phyloP scores from a whole-genome alignment of 2,113 vertebrate species.

The Mola mola region DNA sequence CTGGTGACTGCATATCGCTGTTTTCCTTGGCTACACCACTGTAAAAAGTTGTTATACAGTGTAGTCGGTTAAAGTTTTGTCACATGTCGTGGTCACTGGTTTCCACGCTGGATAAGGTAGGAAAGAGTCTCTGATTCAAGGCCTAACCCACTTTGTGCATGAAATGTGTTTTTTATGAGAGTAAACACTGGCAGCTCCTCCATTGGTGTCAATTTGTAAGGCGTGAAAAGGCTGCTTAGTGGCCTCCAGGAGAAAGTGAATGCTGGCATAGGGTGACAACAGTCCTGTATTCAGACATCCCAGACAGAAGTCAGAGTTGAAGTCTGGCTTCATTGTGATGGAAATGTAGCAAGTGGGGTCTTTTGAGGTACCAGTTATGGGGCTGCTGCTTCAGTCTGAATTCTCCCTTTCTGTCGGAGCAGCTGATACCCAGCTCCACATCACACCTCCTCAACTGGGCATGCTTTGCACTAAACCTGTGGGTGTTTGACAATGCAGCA shows the following conservation, averaged over 20 bases:
- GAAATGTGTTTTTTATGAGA: conserved; percentile 57
- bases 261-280: conserved; percentile 66
- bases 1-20: conserved; percentile 35
- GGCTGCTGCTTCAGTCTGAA: conserved; percentile 54
- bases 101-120: conserved; percentile 14
- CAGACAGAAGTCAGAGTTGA: conserved; percentile 82
- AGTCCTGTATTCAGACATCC: conserved; percentile 71
- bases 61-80: conserved; percentile 31
- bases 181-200: conserved; percentile 68
- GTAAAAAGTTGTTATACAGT: conserved; percentile 15
- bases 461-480: conserved; percentile 5
- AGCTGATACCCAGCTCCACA: conserved; percentile 63
- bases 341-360: conserved; percentile 78
- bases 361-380: conserved; percentile 70
- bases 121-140: conserved; percentile 24
- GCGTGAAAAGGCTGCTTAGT: conserved; percentile 66
- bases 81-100: conserved; percentile 8
- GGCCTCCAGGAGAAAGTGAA: conserved; percentile 67
- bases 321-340: conserved; percentile 84
- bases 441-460: conserved; percentile 19
- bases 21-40: background rate
- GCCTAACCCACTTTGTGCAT: conserved; percentile 55
- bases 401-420: conserved; percentile 55
- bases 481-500: background rate
- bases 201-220: conserved; percentile 50